Conservation (phyloP, 1,140 invertebrate genomes). For the Apis mellifera region Amel_HAv3.1 CM009941.2:4373501-4374000, state of each 20-base stretch:
- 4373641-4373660: constrained; percentile 87
- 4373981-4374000: neutral
- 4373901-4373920: neutral
- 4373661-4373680: constrained; percentile 89
- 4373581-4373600: constrained; percentile 91
- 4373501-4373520: neutral
- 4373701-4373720: constrained; percentile 46
- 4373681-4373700: constrained; percentile 87
- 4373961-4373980: neutral
- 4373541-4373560: constrained; percentile 67
- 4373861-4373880: neutral
- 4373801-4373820: constrained; percentile 89
- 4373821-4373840: constrained; percentile 63
- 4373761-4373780: constrained; percentile 79
- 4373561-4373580: constrained; percentile 79
- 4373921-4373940: neutral
- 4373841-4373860: constrained; percentile 30
- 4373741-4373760: constrained; percentile 17
- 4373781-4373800: constrained; percentile 87
- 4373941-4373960: neutral
- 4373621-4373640: constrained; percentile 91
- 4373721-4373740: constrained; percentile 5
- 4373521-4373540: neutral
- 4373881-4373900: neutral
- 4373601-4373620: constrained; percentile 84